Conservation (phyloP, 2,113 vertebrate genomes). For the Nettapus auritus region DNA sequence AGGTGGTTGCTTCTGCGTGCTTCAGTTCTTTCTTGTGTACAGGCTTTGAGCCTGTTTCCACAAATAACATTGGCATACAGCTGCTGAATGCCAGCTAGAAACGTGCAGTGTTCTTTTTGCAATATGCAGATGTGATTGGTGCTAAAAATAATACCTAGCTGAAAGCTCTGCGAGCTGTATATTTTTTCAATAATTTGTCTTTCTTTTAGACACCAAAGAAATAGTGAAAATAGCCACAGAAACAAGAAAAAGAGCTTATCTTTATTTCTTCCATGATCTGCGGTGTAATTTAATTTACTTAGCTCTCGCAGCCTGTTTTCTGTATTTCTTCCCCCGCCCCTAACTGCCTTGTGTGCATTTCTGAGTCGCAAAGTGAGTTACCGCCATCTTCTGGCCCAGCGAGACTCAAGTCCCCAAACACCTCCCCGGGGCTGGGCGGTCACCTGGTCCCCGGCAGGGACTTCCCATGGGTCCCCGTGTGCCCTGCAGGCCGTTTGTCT, state of each 20-base stretch:
- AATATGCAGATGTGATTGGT: background rate
- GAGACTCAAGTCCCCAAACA: too few species aligned
- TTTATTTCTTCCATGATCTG: background rate
- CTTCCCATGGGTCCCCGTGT: background rate
- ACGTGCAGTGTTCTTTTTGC: background rate
- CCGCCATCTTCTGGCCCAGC: constrained; percentile 59
- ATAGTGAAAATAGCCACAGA: background rate
- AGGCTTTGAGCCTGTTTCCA: background rate
- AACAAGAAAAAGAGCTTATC: background rate
- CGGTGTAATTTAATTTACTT: background rate
- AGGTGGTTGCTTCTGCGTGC: background rate
- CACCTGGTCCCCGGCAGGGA: background rate
- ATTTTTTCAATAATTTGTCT: background rate
- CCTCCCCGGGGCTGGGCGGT: background rate
- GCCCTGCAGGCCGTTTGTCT: background rate
- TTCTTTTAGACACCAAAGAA: background rate
- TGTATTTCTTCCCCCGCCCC: background rate
- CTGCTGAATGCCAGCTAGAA: background rate
- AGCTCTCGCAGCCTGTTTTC: background rate
- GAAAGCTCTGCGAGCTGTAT: background rate
- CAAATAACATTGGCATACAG: background rate
- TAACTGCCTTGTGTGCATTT: background rate
- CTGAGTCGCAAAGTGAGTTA: background rate
- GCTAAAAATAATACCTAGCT: background rate
- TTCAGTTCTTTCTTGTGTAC: background rate